These are phyloP conservation scores for Scaptomyza parva DNA, from an alignment of 2,888 invertebrate species.

Conservation along the genomic window DNA sequence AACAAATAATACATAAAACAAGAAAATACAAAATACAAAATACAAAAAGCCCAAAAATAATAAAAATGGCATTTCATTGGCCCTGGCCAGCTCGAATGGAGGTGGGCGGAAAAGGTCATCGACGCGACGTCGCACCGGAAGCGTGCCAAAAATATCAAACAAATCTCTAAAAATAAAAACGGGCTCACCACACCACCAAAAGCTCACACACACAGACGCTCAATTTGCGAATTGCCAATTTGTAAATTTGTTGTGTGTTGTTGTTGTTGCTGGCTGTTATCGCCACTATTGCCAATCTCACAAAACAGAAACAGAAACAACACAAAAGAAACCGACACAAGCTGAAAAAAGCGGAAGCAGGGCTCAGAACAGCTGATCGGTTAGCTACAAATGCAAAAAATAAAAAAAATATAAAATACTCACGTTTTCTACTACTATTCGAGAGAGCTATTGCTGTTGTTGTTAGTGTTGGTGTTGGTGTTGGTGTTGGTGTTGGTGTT, in stretches of 20 bases:
- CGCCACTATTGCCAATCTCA: background rate
- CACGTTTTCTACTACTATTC: slow-evolving; percentile 36
- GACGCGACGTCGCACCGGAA: slow-evolving; percentile 63
- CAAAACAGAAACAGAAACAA: background rate
- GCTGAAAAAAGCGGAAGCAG: slow-evolving; percentile 34
- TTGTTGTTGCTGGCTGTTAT: slow-evolving; percentile 2
- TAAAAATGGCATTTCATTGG: slow-evolving; percentile 52
- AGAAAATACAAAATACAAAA: slow-evolving; percentile 18
- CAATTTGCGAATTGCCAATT: slow-evolving; percentile 31
- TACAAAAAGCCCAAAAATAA: slow-evolving; percentile 20
- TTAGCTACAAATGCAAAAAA: background rate
- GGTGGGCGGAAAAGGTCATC: slow-evolving; percentile 69
- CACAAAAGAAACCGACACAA: background rate
- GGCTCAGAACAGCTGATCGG: slow-evolving; percentile 40
- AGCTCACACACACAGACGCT: background rate
- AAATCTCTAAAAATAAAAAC: slow-evolving; percentile 52
- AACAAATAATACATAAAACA: too few relatives aligned
- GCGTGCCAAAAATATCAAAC: slow-evolving; percentile 75
- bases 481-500: slow-evolving; percentile 1
- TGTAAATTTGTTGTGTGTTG: slow-evolving; percentile 15
- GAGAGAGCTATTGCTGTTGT: slow-evolving; percentile 15
- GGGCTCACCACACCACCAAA: slow-evolving; percentile 39
- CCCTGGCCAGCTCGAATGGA: slow-evolving; percentile 46
- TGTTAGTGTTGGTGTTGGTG: background rate
- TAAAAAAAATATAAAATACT: slow-evolving; percentile 6